phyloP scores from a whole-genome alignment of 92 coral and sea anemone species.

The Palythoa grandis region DNA sequence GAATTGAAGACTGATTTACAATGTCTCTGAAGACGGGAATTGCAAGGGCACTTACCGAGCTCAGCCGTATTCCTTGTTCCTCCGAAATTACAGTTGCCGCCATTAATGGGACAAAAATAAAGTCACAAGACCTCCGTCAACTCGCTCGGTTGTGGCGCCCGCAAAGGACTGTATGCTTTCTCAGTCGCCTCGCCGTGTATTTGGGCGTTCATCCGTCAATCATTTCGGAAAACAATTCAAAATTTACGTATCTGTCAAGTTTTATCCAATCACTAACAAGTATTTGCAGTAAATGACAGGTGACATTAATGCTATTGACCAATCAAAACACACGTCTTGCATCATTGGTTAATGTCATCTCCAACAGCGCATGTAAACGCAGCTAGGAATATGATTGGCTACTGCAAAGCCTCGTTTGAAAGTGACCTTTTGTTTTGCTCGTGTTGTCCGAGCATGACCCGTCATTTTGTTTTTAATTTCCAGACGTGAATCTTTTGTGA shows the following conservation, averaged over 20 bases:
- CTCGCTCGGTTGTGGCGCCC: conserved; percentile 22
- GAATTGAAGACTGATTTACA: neutral
- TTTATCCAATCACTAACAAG: conserved; percentile 61
- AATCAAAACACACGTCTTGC: conserved; percentile 39
- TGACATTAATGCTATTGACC: conserved; percentile 32
- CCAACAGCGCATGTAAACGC: neutral
- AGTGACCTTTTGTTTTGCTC: neutral
- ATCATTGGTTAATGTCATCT: neutral
- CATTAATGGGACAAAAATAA: conserved; percentile 26
- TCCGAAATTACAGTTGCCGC: conserved; percentile 47
- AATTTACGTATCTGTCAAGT: neutral
- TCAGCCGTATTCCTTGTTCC: conserved; percentile 87
- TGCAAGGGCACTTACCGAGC: conserved; percentile 75
- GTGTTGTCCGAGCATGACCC: neutral
- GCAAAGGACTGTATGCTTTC: conserved; percentile 36
- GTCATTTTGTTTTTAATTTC: neutral
- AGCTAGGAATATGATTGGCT: conserved; percentile 9
- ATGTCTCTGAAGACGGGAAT: neutral
- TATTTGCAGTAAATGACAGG: conserved; percentile 61
- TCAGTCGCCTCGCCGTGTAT: neutral
- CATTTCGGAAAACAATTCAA: conserved; percentile 39
- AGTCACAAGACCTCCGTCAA: conserved; percentile 35
- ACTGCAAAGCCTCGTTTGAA: conserved; percentile 21
- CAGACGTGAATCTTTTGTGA: no score
- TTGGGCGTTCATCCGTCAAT: conserved; percentile 27